Base-by-base conservation (phyloP, 2,888 invertebrate species). In the Drosophila peninsularis region DNA sequence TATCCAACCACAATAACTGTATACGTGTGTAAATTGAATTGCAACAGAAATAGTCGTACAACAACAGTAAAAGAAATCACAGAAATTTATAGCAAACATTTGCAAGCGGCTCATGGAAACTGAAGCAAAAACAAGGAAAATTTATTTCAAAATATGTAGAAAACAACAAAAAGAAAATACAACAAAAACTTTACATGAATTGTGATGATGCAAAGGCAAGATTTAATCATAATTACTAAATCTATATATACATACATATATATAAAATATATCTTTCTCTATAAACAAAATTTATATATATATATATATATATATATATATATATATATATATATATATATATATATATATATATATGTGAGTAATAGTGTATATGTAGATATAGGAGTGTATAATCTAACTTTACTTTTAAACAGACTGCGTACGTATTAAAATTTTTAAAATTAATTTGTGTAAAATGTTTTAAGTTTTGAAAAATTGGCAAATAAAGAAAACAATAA, bases 191-290 rank as follows among this genome's bases (percentile, higher is more conserved):
- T 86, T 85, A 85, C 88, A 82, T 85, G 85, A 85, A 85, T 85
- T 85, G 85, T 85, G 85, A 85, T 85, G 85, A 85, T 85, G 85
- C 85, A 85, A 85, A 85, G 84, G 85, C 85, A 85, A 85, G 85
- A 85, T 87, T 84, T 85, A 85, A 85, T 84, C 85, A 87, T 87
- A 87, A 87, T 87, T 77, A 85, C 70, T 83, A 86, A 81, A 83
- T 79, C 81, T 82, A 83, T 71, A 80, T 70, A 70, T 66, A 68
- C 52, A 74, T 66, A 76, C 53, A 71, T 63, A 78, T 45, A 74
- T 75, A 78, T 62, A 79, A 63, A 61, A 68, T 71, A 83, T 74
- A 74, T 79, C 53, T 70, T 50, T 70, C 64, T 74, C 56, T 70
- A 32, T 70, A 70, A 67, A 62, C 24, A 61, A 60, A 45, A 68